phyloP scores from a whole-genome alignment of 2,113 vertebrate genomes.

The Eolophus roseicapilla region DNA sequence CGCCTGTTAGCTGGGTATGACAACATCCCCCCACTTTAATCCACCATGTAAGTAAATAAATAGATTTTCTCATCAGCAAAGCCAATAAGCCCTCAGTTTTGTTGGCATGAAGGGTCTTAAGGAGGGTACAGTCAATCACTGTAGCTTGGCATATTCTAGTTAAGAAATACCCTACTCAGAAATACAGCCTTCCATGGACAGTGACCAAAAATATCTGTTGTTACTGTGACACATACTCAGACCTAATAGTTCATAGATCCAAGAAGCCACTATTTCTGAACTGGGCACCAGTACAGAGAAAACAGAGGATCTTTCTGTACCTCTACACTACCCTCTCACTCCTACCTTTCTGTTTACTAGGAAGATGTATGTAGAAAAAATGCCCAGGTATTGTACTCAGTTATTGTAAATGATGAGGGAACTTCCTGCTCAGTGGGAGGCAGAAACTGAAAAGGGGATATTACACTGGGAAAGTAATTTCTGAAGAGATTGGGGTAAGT shows the following conservation, averaged over 20 bases:
- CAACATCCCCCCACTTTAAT: background rate
- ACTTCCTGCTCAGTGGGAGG: background rate
- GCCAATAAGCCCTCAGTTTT: background rate
- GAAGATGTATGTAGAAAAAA: background rate
- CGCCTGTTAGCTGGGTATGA: background rate
- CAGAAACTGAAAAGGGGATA: slow-evolving; percentile 31
- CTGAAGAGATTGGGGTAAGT: background rate
- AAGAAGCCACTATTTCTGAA: background rate
- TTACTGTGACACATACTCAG: background rate
- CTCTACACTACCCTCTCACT: background rate
- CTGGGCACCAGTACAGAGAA: background rate
- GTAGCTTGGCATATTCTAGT: background rate
- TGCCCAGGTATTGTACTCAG: background rate
- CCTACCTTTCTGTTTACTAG: background rate
- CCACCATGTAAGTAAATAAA: background rate
- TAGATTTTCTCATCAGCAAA: background rate
- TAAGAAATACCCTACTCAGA: background rate
- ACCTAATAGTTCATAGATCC: background rate
- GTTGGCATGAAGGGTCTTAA: background rate
- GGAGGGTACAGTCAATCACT: background rate
- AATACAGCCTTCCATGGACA: background rate
- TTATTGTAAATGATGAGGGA: background rate
- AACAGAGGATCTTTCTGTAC: background rate
- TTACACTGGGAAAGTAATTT: background rate
- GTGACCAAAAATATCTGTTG: background rate